Evolutionary conservation across 2,113 vertebrate species (phyloP).

Genomic region (Atlantisia rogersi): DNA sequence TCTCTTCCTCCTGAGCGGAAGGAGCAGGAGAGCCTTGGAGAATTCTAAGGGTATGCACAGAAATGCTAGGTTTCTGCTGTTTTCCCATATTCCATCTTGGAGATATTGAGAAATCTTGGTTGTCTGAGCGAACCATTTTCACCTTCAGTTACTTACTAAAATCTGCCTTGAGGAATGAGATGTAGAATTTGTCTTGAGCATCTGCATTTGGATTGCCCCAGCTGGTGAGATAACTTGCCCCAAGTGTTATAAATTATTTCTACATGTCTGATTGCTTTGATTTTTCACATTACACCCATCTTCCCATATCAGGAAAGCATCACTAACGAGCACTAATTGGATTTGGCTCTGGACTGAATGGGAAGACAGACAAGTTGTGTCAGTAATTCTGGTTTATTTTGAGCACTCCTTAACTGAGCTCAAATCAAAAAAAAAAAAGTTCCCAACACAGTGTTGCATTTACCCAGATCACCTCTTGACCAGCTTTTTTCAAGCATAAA

Average conservation of each 20-base stretch:
- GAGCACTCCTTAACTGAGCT: not conserved
- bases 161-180: not conserved
- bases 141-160: not conserved
- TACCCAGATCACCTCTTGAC: slow-evolving; percentile 5
- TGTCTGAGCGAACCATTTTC: not conserved
- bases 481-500: slow-evolving; percentile 40
- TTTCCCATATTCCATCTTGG: not conserved
- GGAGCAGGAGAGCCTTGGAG: not conserved
- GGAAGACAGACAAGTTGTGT: not conserved
- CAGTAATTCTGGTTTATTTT: not conserved
- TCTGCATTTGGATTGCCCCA: not conserved
- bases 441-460: not conserved
- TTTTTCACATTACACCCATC: not conserved
- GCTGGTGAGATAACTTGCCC: not conserved
- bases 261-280: not conserved
- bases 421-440: not conserved
- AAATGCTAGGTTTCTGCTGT: not conserved
- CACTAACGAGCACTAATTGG: not conserved
- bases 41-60: not conserved
- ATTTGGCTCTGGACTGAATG: not conserved
- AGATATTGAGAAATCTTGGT: not conserved
- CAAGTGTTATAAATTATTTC: not conserved
- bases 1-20: not conserved
- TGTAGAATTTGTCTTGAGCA: not conserved
- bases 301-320: not conserved